phyloP scores from a whole-genome alignment of 2,888 invertebrate genomes.

The Cosmorhoe ocellata region DNA sequence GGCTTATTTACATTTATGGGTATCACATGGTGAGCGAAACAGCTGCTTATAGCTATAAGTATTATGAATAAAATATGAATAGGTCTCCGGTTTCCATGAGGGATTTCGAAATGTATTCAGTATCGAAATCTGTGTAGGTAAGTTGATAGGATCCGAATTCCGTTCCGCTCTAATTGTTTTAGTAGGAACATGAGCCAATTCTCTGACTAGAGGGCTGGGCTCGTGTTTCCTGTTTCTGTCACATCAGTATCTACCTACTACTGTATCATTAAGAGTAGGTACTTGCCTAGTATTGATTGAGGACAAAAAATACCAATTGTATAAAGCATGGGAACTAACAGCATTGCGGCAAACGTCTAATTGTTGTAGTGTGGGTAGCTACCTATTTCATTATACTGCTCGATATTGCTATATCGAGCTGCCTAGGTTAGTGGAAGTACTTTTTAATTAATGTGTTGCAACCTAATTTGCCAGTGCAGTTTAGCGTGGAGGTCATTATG shows the following conservation, averaged over 20 bases:
- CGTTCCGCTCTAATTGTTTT: conserved; percentile 84
- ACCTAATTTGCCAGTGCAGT: conserved; percentile 11
- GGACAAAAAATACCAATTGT: conserved; percentile 67
- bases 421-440: conserved; percentile 3
- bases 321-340: conserved; percentile 61
- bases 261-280: conserved; percentile 50
- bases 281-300: conserved; percentile 60
- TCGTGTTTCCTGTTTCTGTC: conserved; percentile 86
- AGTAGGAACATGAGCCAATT: conserved; percentile 81
- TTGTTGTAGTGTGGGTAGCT: conserved; percentile 2
- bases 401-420: conserved; percentile 1
- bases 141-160: conserved; percentile 56
- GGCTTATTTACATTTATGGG: too few relatives aligned
- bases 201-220: conserved; percentile 88
- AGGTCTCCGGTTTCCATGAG: conserved; percentile 10
- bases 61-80: neutral
- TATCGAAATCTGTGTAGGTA: conserved; percentile 40
- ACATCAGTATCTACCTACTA: conserved; percentile 64
- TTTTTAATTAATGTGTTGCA: conserved; percentile 18
- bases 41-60: too few relatives aligned
- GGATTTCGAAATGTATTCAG: conserved; percentile 29
- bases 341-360: conserved; percentile 34
- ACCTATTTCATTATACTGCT: conserved; percentile 26
- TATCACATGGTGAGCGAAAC: too few relatives aligned
- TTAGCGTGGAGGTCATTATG: conserved; percentile 10